These are phyloP conservation scores for Myioborus melanocephalus DNA, from an alignment of 2,797 vertebrate species.

Conservation along the genomic window DNA sequence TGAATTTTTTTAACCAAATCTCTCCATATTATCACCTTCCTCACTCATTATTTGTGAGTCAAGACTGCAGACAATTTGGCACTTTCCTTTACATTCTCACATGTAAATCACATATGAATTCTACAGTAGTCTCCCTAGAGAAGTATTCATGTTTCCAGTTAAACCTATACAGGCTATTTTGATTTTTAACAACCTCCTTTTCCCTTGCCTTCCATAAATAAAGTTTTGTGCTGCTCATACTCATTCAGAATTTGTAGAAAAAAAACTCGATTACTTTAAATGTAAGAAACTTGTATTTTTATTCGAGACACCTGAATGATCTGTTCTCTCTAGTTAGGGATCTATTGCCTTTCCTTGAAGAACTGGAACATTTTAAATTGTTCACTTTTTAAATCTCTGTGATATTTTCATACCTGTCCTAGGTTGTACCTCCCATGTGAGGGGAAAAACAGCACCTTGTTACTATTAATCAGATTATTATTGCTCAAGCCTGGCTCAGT, in stretches of 20 bases:
- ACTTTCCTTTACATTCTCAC: neutral
- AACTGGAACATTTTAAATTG: neutral
- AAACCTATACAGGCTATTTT: neutral
- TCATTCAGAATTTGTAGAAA: neutral
- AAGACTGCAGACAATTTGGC: neutral
- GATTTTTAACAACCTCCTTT: neutral
- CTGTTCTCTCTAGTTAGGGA: neutral
- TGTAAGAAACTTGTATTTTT: neutral
- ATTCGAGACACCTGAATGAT: accelerated
- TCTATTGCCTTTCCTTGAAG: neutral
- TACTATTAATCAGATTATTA: neutral
- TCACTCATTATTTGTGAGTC: neutral
- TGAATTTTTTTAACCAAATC: neutral
- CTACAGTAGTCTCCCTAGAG: neutral
- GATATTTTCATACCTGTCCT: neutral
- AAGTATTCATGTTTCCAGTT: neutral
- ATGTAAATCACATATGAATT: neutral
- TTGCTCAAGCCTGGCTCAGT: neutral
- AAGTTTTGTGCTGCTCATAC: neutral
- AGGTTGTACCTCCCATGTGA: neutral
- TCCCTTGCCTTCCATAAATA: neutral
- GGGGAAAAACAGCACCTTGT: neutral
- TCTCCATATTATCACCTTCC: neutral
- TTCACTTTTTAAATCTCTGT: neutral
- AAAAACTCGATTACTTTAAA: neutral